Evolutionary conservation across 2,888 invertebrate species (phyloP).

Genomic region (Andrena bucephala): DNA sequence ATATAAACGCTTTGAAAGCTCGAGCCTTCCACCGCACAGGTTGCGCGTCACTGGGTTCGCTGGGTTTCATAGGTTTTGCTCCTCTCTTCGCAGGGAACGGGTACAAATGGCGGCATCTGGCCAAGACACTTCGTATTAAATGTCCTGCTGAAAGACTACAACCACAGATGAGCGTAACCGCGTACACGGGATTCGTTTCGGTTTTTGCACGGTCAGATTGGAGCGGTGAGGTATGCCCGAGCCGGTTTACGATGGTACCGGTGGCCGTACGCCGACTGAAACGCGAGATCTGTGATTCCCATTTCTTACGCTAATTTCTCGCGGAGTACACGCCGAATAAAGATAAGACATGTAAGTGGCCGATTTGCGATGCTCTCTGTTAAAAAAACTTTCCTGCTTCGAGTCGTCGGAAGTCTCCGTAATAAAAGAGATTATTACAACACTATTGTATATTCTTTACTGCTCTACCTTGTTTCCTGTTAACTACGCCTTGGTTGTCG

Average conservation of each 20-base stretch:
- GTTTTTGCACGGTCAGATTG: slow-evolving; percentile 38
- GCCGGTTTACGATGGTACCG: slow-evolving; percentile 75
- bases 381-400: not conserved
- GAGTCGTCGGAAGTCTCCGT: not conserved
- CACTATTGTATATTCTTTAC: not conserved
- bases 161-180: slow-evolving; percentile 24
- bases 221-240: slow-evolving; percentile 33
- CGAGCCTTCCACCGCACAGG: not conserved
- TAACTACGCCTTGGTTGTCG: not conserved
- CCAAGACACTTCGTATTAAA: slow-evolving; percentile 38
- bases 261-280: slow-evolving; percentile 76
- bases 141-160: slow-evolving; percentile 2
- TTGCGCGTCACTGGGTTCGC: slow-evolving; percentile 34
- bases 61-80: not conserved
- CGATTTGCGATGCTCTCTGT: slow-evolving; percentile 19
- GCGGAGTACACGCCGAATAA: slow-evolving; percentile 6
- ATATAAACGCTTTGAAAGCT: not conserved
- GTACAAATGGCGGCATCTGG: slow-evolving; percentile 65
- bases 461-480: not conserved
- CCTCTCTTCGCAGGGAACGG: not conserved
- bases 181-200: slow-evolving; percentile 41
- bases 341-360: slow-evolving; percentile 54
- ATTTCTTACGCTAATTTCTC: slow-evolving; percentile 24
- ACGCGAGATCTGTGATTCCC: slow-evolving; percentile 49
- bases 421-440: not conserved